Conservation (phyloP, 2,888 invertebrate genomes). For the Myathropa florea region DNA sequence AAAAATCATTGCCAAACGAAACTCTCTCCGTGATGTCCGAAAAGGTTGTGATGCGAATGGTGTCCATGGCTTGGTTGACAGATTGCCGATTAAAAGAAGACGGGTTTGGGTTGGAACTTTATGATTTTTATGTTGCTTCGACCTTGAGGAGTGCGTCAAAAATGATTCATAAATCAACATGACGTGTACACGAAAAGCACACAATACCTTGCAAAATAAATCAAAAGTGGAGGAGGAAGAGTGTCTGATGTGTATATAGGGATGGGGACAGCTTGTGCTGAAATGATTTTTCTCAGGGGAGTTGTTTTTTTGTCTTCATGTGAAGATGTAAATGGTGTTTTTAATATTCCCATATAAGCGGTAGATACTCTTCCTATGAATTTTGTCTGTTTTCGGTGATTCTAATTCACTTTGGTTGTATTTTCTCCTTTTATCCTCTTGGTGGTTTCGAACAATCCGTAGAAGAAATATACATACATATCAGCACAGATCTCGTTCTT, state of each 20-base stretch:
- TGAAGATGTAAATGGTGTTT: too few species aligned
- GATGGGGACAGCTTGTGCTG: neutral
- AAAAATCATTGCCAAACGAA: slow-evolving; percentile 12
- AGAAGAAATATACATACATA: too few species aligned
- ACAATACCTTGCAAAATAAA: neutral
- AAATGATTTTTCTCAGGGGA: neutral
- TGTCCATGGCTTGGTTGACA: neutral
- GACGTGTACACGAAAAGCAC: neutral
- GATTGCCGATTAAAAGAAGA: neutral
- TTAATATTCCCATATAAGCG: too few species aligned
- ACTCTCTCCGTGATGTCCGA: neutral
- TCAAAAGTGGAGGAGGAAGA: neutral
- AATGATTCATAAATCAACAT: neutral
- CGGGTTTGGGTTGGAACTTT: neutral
- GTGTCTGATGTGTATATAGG: neutral
- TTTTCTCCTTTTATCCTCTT: too few species aligned
- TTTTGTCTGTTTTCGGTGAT: too few species aligned
- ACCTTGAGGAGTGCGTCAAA: neutral
- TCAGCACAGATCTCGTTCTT: too few species aligned
- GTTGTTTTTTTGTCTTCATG: too few species aligned
- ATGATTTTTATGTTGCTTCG: neutral
- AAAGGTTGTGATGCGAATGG: neutral
- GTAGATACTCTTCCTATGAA: too few species aligned
- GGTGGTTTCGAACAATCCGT: too few species aligned
- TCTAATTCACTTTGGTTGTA: too few species aligned